phyloP scores from a whole-genome alignment of 2,888 invertebrate genomes.

The Macaria notata region DNA sequence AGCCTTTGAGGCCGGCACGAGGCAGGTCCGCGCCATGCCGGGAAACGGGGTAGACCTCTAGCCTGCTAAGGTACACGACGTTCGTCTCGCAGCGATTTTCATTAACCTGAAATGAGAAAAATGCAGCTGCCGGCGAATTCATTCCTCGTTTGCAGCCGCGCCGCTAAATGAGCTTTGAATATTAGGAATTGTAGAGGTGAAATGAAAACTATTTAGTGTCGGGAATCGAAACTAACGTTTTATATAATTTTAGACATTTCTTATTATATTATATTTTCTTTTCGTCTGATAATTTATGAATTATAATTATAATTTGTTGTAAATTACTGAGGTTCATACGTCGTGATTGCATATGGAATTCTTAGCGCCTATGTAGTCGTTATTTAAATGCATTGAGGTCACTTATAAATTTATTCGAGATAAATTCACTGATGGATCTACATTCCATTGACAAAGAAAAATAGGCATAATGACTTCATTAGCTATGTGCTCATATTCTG shows the following conservation, averaged over 20 bases:
- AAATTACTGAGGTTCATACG: too few relatives aligned
- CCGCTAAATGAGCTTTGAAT: conserved; percentile 28
- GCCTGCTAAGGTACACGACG: conserved; percentile 51
- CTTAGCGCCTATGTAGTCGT: too few relatives aligned
- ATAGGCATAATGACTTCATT: too few relatives aligned
- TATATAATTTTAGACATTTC: neutral
- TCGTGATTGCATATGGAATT: too few relatives aligned
- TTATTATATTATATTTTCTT: too few relatives aligned
- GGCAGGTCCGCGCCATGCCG: conserved; percentile 9
- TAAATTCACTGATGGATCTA: too few relatives aligned
- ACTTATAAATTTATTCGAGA: too few relatives aligned
- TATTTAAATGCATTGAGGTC: too few relatives aligned
- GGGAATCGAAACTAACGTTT: neutral
- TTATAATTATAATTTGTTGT: too few relatives aligned
- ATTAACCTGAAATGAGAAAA: conserved; percentile 76
- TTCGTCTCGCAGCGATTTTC: conserved; percentile 57
- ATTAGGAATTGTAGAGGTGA: conserved; percentile 20
- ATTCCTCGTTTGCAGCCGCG: conserved; percentile 36
- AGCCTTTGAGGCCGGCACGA: neutral
- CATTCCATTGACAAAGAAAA: too few relatives aligned
- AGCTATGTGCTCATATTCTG: neutral
- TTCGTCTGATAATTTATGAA: too few relatives aligned
- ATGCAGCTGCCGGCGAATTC: conserved; percentile 54
- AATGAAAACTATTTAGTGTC: conserved; percentile 3
- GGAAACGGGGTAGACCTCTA: conserved; percentile 60